Percentiles rank a stretch among this genome's conserved stretches.
phyloP scores from a whole-genome alignment of 2,113 vertebrate genomes.

The Pteronura brasiliensis region DNA sequence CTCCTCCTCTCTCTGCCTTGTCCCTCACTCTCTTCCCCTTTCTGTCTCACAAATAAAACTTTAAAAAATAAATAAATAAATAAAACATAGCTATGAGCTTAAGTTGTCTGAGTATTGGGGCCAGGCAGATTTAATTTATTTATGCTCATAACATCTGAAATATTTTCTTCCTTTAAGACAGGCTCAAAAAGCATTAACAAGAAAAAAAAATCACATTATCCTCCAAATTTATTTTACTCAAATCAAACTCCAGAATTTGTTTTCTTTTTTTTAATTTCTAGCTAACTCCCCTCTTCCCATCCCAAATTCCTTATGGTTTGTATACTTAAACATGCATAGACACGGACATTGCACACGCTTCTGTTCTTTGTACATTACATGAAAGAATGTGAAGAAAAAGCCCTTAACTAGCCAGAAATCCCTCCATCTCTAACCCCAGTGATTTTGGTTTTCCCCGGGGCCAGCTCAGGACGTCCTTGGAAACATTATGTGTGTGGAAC shows the following conservation, averaged over 20 bases:
- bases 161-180: neutral
- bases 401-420: neutral
- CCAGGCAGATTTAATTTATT: neutral
- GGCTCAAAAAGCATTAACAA: neutral
- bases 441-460: accelerated
- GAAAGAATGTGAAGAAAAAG: neutral
- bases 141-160: neutral
- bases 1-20: neutral
- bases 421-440: neutral
- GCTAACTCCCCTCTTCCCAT: neutral
- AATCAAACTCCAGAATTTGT: neutral
- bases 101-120: neutral
- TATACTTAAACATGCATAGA: no score
- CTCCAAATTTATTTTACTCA: neutral
- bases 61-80: neutral
- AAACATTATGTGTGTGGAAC: neutral
- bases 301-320: neutral
- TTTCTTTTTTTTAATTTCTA: neutral
- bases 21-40: neutral
- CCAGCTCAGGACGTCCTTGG: neutral
- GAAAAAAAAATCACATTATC: neutral
- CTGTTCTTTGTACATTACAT: neutral
- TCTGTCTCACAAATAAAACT: neutral
- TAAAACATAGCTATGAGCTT: neutral
- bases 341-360: neutral